These are phyloP conservation scores for Trematomus loennbergii DNA, from an alignment of 2,113 vertebrate species.

Conservation along the genomic window DNA sequence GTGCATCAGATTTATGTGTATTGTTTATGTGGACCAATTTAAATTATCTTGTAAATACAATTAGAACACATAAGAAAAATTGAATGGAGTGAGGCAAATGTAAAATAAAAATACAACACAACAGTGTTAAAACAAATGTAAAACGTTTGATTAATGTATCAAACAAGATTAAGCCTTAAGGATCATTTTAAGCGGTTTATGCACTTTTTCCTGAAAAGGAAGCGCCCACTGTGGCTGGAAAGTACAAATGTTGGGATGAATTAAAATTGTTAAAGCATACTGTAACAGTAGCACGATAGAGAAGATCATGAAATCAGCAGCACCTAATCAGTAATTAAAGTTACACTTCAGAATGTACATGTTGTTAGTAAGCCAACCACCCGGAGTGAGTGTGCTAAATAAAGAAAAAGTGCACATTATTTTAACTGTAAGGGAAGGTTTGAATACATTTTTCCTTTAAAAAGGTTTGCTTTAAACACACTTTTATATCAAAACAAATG, in stretches of 20 bases:
- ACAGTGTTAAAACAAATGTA: too few relatives aligned
- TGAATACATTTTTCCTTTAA: not conserved
- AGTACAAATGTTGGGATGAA: conserved; percentile 2
- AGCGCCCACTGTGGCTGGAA: not conserved
- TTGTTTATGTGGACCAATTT: too few relatives aligned
- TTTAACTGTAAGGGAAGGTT: not conserved
- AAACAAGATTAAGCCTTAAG: too few relatives aligned
- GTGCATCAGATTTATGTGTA: too few relatives aligned
- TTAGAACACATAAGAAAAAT: not conserved
- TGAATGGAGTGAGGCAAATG: not conserved
- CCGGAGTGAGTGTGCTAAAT: too few relatives aligned
- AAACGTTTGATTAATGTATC: too few relatives aligned
- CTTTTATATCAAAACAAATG: not conserved
- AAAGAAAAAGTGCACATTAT: not conserved
- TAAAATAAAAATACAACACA: not conserved
- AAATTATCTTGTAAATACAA: too few relatives aligned
- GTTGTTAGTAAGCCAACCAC: not conserved
- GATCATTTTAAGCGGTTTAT: too few relatives aligned
- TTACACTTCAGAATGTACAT: not conserved
- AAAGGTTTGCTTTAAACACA: not conserved
- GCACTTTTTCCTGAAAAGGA: not conserved
- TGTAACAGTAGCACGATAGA: not conserved
- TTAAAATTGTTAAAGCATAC: not conserved
- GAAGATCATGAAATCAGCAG: not conserved
- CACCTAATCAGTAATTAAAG: conserved; percentile 3